Base-by-base conservation (phyloP, 2,797 vertebrate species). In the Acanthornis magna region DNA sequence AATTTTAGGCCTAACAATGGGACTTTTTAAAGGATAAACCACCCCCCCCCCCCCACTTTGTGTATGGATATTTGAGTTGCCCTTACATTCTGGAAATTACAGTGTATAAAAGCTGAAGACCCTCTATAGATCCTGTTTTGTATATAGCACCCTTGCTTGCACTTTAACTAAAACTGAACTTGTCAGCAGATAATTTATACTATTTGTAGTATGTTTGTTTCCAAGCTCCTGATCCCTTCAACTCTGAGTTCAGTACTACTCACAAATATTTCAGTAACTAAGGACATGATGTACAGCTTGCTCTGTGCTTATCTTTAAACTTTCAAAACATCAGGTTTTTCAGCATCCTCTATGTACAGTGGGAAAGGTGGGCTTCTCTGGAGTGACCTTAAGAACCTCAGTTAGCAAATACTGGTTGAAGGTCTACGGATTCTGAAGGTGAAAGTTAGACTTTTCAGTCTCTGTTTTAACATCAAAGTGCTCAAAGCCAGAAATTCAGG, bases 1-100 rank as follows among this genome's bases (percentile, higher is more conserved):
- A 94, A 96, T 93, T 96, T 95, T 88, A 83, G 53, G 86, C 54
- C 68, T 91, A 96, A 95, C 91, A 97, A 95, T 83, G 51, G 72
- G 74, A 58, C 27, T 93, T 90, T 71, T 65, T 13, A 62, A 81
- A 80, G 65, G 27, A 86, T 42, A 6, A 14, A 83, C 90, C 16
- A 6, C 14, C 40, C 40, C 1, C 40, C 40, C 40, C 40, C 1
- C 0, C 3, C 2, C 1, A 13, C 47, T n/a, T 51, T 86, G 11
- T 77, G 3, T 80, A 72, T 48, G 74, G 58, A 45, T 89, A 74
- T 89, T 85, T 54, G 13, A 73, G 87, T 48, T 26, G 61, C 63
- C 48, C 75, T 84, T 47, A 38, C 45, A 74, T 55, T 57, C 42
- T 83, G 71, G 54, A 95, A 96, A 91, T 94, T 78, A 81, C 38